Evolutionary conservation across 2,888 invertebrate species (phyloP).

Genomic region (Zootermopsis nevadensis): DNA sequence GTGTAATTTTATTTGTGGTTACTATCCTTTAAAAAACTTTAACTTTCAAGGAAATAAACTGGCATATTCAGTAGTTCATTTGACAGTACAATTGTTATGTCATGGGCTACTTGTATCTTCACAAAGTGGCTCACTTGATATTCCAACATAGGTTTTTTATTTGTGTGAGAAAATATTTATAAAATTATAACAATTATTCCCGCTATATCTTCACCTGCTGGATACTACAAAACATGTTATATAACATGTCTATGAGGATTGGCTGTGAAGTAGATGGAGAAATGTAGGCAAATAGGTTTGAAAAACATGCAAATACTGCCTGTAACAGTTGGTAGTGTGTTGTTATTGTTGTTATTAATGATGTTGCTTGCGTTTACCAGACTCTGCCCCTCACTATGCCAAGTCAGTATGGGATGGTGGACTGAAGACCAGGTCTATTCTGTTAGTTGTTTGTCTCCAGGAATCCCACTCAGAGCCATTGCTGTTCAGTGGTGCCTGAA

Average conservation of each 20-base stretch:
- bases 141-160: not conserved
- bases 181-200: not conserved
- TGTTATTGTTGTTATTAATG: conserved; percentile 10
- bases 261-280: conserved; percentile 43
- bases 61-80: too few species aligned
- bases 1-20: too few species aligned
- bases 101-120: not conserved
- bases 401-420: conserved; percentile 48
- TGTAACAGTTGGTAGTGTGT: conserved; percentile 12
- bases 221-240: not conserved
- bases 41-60: too few species aligned
- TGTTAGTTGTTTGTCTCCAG: conserved; percentile 46
- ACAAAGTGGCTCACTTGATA: not conserved
- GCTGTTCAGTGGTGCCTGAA: not conserved
- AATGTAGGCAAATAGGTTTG: conserved; percentile 15
- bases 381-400: conserved; percentile 52
- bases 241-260: conserved; percentile 4
- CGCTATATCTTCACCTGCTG: not conserved
- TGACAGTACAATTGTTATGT: not conserved
- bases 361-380: conserved; percentile 45
- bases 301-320: conserved; percentile 24
- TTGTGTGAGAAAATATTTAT: not conserved
- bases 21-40: too few species aligned
- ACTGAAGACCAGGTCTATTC: conserved; percentile 52
- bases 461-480: conserved; percentile 5